Conservation (phyloP, 2,888 invertebrate species). For the Arge pagana region DNA sequence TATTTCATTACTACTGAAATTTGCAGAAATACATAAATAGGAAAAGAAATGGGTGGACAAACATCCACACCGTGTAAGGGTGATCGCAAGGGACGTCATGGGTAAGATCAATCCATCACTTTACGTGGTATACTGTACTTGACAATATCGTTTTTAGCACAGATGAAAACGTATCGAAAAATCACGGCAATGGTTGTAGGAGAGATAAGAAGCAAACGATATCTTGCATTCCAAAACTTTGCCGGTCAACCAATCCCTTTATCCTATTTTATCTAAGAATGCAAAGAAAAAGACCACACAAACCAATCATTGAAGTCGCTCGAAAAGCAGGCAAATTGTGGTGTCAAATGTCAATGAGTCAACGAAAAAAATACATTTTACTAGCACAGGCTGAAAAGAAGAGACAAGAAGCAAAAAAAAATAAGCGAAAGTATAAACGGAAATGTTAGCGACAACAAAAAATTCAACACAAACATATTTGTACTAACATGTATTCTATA, state of each 20-base stretch:
- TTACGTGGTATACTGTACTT: too few relatives aligned
- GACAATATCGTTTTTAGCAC: slow-evolving; percentile 19
- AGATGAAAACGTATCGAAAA: slow-evolving; percentile 11
- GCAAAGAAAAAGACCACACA: slow-evolving; percentile 42
- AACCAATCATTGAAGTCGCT: slow-evolving; percentile 45
- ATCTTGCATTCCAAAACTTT: neutral
- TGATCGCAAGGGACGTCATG: slow-evolving; percentile 3
- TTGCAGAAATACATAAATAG: neutral
- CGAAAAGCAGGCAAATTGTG: slow-evolving; percentile 49
- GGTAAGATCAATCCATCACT: slow-evolving; percentile 1
- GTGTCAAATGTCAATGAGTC: slow-evolving; percentile 43
- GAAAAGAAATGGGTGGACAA: slow-evolving; percentile 11
- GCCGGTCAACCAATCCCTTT: slow-evolving; percentile 48
- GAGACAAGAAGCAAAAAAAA: slow-evolving; percentile 36
- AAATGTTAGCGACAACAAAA: too few relatives aligned
- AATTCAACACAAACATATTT: too few relatives aligned
- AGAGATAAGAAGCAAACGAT: neutral
- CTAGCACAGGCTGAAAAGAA: slow-evolving; percentile 48
- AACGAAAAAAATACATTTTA: slow-evolving; percentile 49
- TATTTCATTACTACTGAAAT: neutral
- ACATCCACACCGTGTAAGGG: slow-evolving; percentile 8
- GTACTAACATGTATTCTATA: too few relatives aligned
- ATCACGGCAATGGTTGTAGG: slow-evolving; percentile 3
- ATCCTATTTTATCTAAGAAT: slow-evolving; percentile 48
- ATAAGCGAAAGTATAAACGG: slow-evolving; percentile 34